Base-by-base conservation (phyloP, 2,888 invertebrate genomes). In the Phaedon cochleariae region DNA sequence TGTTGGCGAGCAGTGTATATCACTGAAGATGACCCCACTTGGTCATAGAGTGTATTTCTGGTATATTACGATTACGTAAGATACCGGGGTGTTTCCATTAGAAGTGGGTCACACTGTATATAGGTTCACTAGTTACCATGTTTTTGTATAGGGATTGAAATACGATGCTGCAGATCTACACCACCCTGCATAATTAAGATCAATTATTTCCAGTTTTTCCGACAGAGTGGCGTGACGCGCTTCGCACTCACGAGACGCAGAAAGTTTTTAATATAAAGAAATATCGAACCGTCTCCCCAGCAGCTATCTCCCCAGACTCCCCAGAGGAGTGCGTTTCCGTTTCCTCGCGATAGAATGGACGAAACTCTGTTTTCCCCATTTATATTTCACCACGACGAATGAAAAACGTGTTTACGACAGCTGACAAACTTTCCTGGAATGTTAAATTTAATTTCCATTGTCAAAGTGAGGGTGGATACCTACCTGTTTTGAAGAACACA, bases 401-500 rank as follows among this genome's bases (percentile, higher is more conserved):
- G 74, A 75, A 74, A 75, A 74, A 75, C 75, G 70, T 75, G 73
- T 73, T 73, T 75, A 72, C 74, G 72, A 69, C 72, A 67, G 68
- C 59, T 54, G 57, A 59, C 59, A 65, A 65, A 59, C 58, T 59
- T 64, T 59, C 48, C 53, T 41, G 60, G 55, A 60, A 64, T 60
- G 60, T 15, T 49, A 29, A 60, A 60, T 64, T 60, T 49, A 64
- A 55, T 60, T 60, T 55, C 55, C 51, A 55, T 55, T 55, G 55
- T 51, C 57, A 57, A 15, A 41, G 57, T 45, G 57, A 57, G 57
- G 45, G 45, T 45, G 57, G 15, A 57, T 26, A n/a, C n/a, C n/a
- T n/a, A n/a, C n/a, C n/a, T n/a, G n/a, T n/a, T n/a, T n/a, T n/a
- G n/a, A n/a, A n/a, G n/a, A n/a, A n/a, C n/a, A n/a, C n/a, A n/a